phyloP scores from a whole-genome alignment of 1,140 invertebrate genomes.

The Sesamia nonagrioides region DNA sequence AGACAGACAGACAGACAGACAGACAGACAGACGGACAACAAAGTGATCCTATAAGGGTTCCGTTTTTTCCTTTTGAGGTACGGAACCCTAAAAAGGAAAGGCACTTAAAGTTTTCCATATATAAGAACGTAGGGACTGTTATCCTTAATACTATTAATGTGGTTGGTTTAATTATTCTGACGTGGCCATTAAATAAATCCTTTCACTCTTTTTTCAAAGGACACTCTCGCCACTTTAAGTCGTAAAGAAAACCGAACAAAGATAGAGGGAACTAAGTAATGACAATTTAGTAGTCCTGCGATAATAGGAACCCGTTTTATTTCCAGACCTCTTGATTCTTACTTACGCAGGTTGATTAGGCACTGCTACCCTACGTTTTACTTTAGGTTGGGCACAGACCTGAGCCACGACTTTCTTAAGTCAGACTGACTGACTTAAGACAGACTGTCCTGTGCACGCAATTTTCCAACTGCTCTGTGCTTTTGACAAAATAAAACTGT shows the following conservation, averaged over 20 bases:
- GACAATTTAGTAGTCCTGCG: slow-evolving; percentile 28
- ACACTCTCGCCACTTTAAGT: slow-evolving; percentile 22
- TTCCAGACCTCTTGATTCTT: slow-evolving; percentile 17
- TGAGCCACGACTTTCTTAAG: too few species aligned
- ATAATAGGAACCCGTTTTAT: slow-evolving; percentile 21
- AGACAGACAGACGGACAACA: too few species aligned
- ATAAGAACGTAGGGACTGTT: background rate
- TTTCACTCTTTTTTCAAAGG: slow-evolving; percentile 10
- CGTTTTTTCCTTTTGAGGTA: too few species aligned
- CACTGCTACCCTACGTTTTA: background rate
- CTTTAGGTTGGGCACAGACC: background rate
- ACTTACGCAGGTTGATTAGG: slow-evolving; percentile 31
- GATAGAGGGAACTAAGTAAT: slow-evolving; percentile 30
- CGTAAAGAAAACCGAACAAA: slow-evolving; percentile 30
- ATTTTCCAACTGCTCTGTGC: too few species aligned
- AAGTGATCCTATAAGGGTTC: too few species aligned
- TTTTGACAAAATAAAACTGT: too few species aligned
- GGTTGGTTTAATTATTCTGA: background rate
- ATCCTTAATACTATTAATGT: background rate
- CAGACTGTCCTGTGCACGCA: too few species aligned
- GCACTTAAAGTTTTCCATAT: background rate
- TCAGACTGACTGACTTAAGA: too few species aligned
- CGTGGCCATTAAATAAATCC: slow-evolving; percentile 7
- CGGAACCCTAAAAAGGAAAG: too few species aligned
- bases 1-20: too few species aligned